These are phyloP conservation scores for Leistus spinibarbis DNA, from an alignment of 2,888 invertebrate species.

Conservation along the genomic window DNA sequence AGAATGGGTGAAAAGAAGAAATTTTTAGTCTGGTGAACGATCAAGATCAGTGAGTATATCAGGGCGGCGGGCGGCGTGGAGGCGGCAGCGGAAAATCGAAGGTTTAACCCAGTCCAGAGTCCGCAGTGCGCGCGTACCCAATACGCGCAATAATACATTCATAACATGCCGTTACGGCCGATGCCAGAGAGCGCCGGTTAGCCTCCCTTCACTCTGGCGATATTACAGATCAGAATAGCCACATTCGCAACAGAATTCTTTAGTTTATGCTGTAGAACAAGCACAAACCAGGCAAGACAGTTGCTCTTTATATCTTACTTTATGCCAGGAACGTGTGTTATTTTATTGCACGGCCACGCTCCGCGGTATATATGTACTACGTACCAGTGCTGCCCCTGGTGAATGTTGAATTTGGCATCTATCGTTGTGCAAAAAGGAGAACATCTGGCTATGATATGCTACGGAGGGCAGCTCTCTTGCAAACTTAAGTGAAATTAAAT, in stretches of 20 bases:
- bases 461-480: neutral
- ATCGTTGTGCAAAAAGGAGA: neutral
- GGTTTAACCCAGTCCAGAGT: neutral
- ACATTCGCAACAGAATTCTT: slow-evolving; percentile 13
- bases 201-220: neutral
- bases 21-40: slow-evolving; percentile 7
- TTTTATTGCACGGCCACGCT: slow-evolving; percentile 5
- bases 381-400: neutral
- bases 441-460: neutral
- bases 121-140: neutral
- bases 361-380: neutral
- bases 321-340: slow-evolving; percentile 6
- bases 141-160: slow-evolving; percentile 6
- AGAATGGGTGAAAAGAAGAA: neutral
- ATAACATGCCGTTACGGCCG: slow-evolving; percentile 10
- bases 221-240: slow-evolving; percentile 11
- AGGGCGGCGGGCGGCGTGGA: neutral
- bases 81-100: neutral
- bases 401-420: slow-evolving; percentile 2
- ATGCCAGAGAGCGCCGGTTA: neutral
- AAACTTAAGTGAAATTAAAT: slow-evolving; percentile 3
- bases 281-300: slow-evolving; percentile 4
- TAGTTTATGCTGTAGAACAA: slow-evolving; percentile 6
- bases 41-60: slow-evolving; percentile 1
- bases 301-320: slow-evolving; percentile 13